Evolutionary conservation across 2,797 vertebrate genomes (phyloP).

Genomic region (Gadopsis marmoratus): DNA sequence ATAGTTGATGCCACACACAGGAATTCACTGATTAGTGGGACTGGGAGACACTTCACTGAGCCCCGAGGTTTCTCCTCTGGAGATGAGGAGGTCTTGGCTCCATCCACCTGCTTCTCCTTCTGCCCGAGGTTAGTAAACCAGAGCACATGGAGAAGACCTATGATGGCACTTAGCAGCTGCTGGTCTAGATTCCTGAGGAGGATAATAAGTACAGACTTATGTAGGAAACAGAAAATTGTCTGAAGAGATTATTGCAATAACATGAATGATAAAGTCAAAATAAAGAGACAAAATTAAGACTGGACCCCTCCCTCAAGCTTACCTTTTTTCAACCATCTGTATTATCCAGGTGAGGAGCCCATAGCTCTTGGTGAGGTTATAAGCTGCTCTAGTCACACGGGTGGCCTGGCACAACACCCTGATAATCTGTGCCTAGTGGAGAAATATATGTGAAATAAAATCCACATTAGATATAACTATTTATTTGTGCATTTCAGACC

Average conservation of each 20-base stretch:
- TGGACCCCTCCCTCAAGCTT: neutral
- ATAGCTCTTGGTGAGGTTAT: slow-evolving; percentile 88
- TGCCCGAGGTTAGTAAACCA: slow-evolving; percentile 91
- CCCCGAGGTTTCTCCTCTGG: slow-evolving; percentile 41
- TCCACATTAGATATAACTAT: neutral
- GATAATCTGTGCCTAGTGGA: slow-evolving; percentile 87
- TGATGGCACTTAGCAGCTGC: slow-evolving; percentile 81
- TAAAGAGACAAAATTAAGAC: neutral
- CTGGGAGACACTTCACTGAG: slow-evolving; percentile 87
- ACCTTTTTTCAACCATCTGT: slow-evolving; percentile 89
- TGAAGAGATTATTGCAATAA: neutral
- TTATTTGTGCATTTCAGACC: neutral
- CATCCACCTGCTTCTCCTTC: slow-evolving; percentile 69
- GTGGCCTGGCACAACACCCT: slow-evolving; percentile 87
- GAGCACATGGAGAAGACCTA: slow-evolving; percentile 89
- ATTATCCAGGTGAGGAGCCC: slow-evolving; percentile 92
- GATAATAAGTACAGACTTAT: neutral
- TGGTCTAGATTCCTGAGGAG: slow-evolving; percentile 85
- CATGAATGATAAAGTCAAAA: neutral
- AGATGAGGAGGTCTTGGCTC: slow-evolving; percentile 5
- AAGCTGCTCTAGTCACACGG: slow-evolving; percentile 87
- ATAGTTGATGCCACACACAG: slow-evolving; percentile 83
- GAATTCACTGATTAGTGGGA: slow-evolving; percentile 91
- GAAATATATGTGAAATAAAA: neutral
- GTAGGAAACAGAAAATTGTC: neutral